Conservation (phyloP, 2,888 invertebrate species). For the Ichneumoninae sp. region DNA sequence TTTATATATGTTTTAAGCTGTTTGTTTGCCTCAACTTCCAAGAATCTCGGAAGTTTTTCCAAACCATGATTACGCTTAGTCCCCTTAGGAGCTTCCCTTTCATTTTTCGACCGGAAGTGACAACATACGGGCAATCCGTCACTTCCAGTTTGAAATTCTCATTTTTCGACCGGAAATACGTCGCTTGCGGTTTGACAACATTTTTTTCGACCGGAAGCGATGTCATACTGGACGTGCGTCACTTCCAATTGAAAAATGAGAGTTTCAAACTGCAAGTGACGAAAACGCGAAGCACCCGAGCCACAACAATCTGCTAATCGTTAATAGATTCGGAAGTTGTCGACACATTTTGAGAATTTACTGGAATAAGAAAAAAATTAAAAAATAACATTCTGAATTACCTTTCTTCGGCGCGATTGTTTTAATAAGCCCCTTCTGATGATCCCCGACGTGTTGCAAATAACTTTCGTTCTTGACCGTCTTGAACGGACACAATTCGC, state of each 20-base stretch:
- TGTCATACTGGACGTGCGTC: too few species aligned
- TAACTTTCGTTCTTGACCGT: constrained; percentile 86
- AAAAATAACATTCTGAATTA: constrained; percentile 3
- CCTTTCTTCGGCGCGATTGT: constrained; percentile 76
- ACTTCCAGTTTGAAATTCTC: too few species aligned
- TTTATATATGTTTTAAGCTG: not conserved
- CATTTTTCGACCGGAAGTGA: too few species aligned
- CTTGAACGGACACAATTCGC: constrained; percentile 86
- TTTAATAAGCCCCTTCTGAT: constrained; percentile 85
- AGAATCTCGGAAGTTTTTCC: not conserved
- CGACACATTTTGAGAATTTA: not conserved
- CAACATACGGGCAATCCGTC: too few species aligned
- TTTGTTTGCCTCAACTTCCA: not conserved
- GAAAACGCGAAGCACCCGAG: too few species aligned
- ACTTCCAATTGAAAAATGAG: too few species aligned
- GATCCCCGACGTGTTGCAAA: constrained; percentile 86
- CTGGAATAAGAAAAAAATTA: not conserved
- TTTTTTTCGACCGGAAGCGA: too few species aligned
- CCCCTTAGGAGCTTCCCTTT: too few species aligned
- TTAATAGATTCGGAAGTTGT: not conserved
- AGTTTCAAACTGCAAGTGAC: too few species aligned
- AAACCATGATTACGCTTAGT: not conserved
- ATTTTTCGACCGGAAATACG: too few species aligned
- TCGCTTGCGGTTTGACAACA: too few species aligned
- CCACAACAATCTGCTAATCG: too few species aligned